Evolutionary conservation across 2,888 invertebrate genomes (phyloP).

Genomic region (Coleophora flavipennella): DNA sequence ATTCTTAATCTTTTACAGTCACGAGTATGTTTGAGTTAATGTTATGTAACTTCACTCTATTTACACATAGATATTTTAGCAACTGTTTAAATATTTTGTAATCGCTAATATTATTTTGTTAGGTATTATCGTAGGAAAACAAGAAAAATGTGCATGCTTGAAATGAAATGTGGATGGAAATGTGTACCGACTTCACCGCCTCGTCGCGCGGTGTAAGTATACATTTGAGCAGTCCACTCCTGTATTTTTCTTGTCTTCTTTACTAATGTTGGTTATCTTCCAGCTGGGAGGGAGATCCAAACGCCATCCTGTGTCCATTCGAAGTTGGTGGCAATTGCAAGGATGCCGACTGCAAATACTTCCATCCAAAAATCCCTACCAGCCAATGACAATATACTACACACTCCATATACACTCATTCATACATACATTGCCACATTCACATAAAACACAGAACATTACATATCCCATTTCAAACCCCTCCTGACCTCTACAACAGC

Average conservation of each 20-base stretch:
- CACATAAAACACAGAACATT: conserved; percentile 15
- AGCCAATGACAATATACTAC: conserved; percentile 38
- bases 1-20: not conserved
- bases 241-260: not conserved
- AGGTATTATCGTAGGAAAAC: conserved; percentile 30
- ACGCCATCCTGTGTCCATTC: conserved; percentile 65
- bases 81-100: conserved; percentile 1
- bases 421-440: conserved; percentile 18
- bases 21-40: no score
- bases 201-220: conserved; percentile 49
- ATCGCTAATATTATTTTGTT: conserved; percentile 17
- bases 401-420: conserved; percentile 22
- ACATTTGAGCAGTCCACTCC: conserved; percentile 38
- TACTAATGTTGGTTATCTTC: conserved; percentile 22
- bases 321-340: conserved; percentile 66
- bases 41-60: no score
- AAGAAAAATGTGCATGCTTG: conserved; percentile 26
- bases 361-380: conserved; percentile 45
- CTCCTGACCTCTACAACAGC: conserved; percentile 24
- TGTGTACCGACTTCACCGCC: conserved; percentile 40
- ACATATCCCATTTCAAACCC: conserved; percentile 18
- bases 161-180: conserved; percentile 30
- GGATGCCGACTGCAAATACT: conserved; percentile 64
- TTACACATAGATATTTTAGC: no score
- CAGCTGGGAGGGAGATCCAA: conserved; percentile 65